Conservation (phyloP, 1,140 invertebrate species). For the Ceratosolen solmsi region DNA sequence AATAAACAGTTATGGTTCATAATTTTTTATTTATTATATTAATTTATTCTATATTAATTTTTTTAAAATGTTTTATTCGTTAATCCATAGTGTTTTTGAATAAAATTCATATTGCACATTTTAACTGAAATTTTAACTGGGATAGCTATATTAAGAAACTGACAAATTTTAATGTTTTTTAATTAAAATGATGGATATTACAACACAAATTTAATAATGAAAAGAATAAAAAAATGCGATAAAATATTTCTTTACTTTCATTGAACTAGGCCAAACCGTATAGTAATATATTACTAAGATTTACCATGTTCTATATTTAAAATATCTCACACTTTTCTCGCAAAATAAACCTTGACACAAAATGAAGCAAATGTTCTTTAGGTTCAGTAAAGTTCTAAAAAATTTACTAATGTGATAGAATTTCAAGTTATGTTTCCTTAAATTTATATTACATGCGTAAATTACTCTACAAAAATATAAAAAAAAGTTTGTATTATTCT, state of each 20-base stretch:
- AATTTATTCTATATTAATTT: too few relatives aligned
- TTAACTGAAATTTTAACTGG: too few relatives aligned
- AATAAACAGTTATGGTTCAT: too few relatives aligned
- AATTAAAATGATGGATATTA: not conserved
- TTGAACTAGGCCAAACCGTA: slow-evolving; percentile 4
- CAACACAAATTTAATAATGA: not conserved
- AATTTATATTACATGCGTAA: too few relatives aligned
- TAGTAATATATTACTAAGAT: slow-evolving; percentile 23
- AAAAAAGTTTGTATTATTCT: too few relatives aligned
- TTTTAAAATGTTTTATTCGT: too few relatives aligned
- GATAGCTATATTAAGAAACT: not conserved
- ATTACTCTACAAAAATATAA: too few relatives aligned
- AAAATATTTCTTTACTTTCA: not conserved
- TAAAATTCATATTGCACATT: too few relatives aligned
- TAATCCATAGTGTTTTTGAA: too few relatives aligned
- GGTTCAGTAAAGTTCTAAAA: not conserved
- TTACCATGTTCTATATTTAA: slow-evolving; percentile 40
- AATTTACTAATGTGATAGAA: too few relatives aligned
- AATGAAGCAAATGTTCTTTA: slow-evolving; percentile 16
- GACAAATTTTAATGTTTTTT: not conserved
- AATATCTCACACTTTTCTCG: slow-evolving; percentile 10
- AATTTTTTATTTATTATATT: too few relatives aligned
- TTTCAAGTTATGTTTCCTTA: too few relatives aligned
- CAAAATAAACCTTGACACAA: slow-evolving; percentile 2
- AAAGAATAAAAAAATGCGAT: not conserved